A percentile compares a stretch with the other conserved stretches of the same genome.
phyloP scores from a whole-genome alignment of 2,113 vertebrate genomes.

The Antechinus flavipes region DNA sequence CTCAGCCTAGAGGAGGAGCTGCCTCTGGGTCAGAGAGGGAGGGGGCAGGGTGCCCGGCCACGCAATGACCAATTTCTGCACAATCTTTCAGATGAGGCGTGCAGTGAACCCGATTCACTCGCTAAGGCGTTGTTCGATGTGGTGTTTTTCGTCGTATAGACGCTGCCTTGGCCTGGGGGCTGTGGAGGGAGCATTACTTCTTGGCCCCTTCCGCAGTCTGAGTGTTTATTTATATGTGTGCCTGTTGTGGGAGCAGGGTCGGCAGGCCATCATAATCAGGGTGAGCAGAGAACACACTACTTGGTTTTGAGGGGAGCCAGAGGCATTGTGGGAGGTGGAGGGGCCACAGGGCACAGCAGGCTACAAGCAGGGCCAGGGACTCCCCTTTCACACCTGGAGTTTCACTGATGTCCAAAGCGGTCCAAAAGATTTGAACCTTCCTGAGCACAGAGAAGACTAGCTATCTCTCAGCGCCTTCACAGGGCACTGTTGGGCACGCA shows the following conservation, averaged over 20 bases:
- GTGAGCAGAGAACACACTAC: constrained; percentile 74
- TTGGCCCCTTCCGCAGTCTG: constrained; percentile 66
- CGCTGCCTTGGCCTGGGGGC: constrained; percentile 75
- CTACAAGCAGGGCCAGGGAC: background rate
- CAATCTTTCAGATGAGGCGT: constrained; percentile 80
- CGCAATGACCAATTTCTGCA: constrained; percentile 75
- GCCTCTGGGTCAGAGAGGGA: constrained; percentile 54
- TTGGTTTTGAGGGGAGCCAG: constrained; percentile 48
- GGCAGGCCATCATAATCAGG: constrained; percentile 70
- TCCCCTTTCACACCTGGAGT: background rate
- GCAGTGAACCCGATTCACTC: constrained; percentile 66
- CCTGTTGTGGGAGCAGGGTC: constrained; percentile 77
- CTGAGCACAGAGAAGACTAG: background rate
- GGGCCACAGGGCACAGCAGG: background rate
- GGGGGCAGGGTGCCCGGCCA: constrained; percentile 59
- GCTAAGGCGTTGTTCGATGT: constrained; percentile 74
- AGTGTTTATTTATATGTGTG: constrained; percentile 77
- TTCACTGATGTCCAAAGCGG: background rate
- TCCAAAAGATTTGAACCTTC: background rate
- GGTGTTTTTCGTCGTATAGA: constrained; percentile 69
- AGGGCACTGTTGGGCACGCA: background rate
- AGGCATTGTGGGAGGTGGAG: constrained; percentile 63
- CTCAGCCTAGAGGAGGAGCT: constrained; percentile 44
- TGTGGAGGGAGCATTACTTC: constrained; percentile 70
- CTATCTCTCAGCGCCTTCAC: too few relatives aligned